Base-by-base conservation (phyloP, 35 echinoderm and acorn worm genomes). In the Heliocidaris erythrogramma region DNA sequence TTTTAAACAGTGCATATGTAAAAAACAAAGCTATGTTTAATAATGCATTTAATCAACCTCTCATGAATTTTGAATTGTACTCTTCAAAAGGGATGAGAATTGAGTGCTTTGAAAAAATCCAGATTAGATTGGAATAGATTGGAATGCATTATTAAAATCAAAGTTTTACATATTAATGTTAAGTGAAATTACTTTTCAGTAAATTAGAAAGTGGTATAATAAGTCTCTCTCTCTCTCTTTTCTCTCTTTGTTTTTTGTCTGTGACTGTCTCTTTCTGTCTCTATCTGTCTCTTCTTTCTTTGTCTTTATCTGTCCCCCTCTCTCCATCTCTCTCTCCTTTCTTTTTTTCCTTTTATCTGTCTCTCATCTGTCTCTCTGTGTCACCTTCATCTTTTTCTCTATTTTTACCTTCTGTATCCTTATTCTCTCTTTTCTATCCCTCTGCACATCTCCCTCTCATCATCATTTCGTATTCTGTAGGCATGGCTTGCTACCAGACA, bases 401-500 rank as follows among this genome's bases (percentile, higher is more conserved):
- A 42, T 42, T 27, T 32, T 9, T 89, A n/a, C 24, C 30, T 32
- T 24, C 35, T 84, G n/a, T 84, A 18, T 16, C 14, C n/a, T 29
- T 4, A 84, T 4, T 29, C 31, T 48, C 31, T 32, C 16, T 11
- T 59, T 88, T 9, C 35, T 65, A 30, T 30, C 30, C 12, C 14
- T 65, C 14, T 31, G 10, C 48, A 21, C n/a, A 13, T 21, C 16
- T 94, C 8, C 31, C 18, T 30, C 32, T 65, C 30, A 32, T 93
- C 47, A 27, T 60, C 27, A 32, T 27, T 10, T 71, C 24, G 2
- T 94, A 32, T 53, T 61, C 18, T 31, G 50, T 59, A 97, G 96
- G 48, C 96, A 97, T 86, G 94, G 96, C 52, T 85, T 95, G 29
- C 94, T 97, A 17, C 96, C 96, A 30, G 95, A 93, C 94, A 97